phyloP scores from a whole-genome alignment of 2,113 vertebrate species.

The Sigmodon hispidus region DNA sequence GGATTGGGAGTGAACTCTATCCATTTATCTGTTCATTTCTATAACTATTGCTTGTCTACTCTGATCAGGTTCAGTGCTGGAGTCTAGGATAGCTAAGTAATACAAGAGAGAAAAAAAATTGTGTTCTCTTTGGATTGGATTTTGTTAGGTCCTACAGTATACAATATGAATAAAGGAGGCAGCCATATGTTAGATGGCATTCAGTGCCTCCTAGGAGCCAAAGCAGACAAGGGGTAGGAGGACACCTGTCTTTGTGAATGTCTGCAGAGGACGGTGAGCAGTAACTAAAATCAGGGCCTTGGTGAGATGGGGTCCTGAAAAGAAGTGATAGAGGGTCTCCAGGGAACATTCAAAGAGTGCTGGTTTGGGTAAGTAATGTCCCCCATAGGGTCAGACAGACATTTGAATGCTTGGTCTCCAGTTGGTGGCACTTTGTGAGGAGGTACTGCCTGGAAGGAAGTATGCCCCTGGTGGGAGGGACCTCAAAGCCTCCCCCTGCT shows the following conservation, averaged over 20 bases:
- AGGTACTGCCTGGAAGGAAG: background rate
- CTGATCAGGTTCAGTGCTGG: background rate
- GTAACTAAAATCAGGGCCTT: background rate
- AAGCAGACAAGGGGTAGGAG: too few species aligned
- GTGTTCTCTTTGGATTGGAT: background rate
- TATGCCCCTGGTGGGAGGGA: too few species aligned
- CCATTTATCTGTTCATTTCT: background rate
- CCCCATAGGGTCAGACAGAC: background rate
- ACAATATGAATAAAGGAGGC: background rate
- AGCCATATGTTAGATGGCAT: background rate
- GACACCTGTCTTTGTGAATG: accelerated
- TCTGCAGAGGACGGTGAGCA: accelerated
- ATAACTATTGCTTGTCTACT: background rate
- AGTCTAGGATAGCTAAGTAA: background rate
- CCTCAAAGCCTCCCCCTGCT: background rate
- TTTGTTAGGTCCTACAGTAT: background rate
- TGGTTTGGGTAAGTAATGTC: background rate
- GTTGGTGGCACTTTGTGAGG: background rate
- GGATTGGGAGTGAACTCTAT: background rate
- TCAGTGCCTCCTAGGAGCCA: background rate
- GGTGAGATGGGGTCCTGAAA: background rate
- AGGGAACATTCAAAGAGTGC: background rate
- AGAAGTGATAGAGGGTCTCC: background rate
- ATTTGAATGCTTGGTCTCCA: background rate
- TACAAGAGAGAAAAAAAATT: background rate